Percentiles rank a stretch among this genome's conserved stretches.
phyloP scores from a whole-genome alignment of 2,113 vertebrate genomes.

The Rhadina sibilatrix region DNA sequence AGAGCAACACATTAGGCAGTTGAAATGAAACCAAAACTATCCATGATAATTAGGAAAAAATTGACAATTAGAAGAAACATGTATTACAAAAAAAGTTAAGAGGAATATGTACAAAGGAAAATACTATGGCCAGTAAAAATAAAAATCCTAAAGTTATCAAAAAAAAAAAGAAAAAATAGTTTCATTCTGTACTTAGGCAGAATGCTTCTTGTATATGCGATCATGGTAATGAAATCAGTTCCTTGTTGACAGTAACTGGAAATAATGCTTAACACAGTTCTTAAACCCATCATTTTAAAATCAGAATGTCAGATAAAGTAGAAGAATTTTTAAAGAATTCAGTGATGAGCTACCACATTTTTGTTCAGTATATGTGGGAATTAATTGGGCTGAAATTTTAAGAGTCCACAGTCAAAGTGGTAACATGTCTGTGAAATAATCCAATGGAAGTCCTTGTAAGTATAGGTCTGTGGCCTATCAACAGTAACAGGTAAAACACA shows the following conservation, averaged over 20 bases:
- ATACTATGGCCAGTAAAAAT: background rate
- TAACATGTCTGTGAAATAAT: background rate
- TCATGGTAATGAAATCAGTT: background rate
- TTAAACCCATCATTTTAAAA: slow-evolving; percentile 8
- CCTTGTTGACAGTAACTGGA: background rate
- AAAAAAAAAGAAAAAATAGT: too few species aligned
- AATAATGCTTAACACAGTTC: background rate
- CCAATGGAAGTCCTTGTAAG: background rate
- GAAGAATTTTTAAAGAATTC: background rate
- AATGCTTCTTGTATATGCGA: background rate
- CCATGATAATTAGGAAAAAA: background rate
- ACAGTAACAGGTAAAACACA: background rate
- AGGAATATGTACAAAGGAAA: background rate
- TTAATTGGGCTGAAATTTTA: background rate
- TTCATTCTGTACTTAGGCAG: background rate
- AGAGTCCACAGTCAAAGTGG: background rate
- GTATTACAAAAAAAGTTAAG: background rate
- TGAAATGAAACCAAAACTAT: background rate
- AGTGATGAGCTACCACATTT: background rate
- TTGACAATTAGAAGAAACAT: background rate
- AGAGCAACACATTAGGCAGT: background rate
- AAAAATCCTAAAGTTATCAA: background rate
- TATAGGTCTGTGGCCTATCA: background rate
- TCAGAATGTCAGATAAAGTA: background rate
- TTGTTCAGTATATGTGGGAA: background rate